Evolutionary conservation across 2,888 invertebrate genomes (phyloP).

Genomic region (Phyto melanocephala): DNA sequence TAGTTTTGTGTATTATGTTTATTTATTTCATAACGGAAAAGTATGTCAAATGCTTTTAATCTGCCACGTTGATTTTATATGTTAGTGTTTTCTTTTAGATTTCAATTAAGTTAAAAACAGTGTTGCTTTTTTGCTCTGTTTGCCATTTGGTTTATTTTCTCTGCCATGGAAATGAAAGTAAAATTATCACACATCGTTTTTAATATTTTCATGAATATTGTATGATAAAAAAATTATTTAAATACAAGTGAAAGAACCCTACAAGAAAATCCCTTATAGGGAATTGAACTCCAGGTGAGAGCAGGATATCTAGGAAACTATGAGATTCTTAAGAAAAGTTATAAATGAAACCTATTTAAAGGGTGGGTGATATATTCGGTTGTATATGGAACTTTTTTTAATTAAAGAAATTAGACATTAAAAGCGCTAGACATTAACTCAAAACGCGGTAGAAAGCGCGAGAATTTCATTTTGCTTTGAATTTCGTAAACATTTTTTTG

Average conservation of each 20-base stretch:
- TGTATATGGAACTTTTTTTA: too few relatives aligned
- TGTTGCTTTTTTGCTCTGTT: not conserved
- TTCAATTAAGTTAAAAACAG: conserved; percentile 62
- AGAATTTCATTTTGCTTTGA: too few relatives aligned
- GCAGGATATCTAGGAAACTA: conserved; percentile 76
- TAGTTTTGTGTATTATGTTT: conserved; percentile 7
- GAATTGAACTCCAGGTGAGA: conserved; percentile 84
- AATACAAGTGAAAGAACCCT: conserved; percentile 11
- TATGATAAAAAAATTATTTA: conserved; percentile 3
- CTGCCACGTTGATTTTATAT: conserved; percentile 38
- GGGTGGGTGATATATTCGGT: too few relatives aligned
- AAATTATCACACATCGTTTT: conserved; percentile 60
- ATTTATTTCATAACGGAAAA: conserved; percentile 50
- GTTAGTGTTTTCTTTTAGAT: conserved; percentile 55
- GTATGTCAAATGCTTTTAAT: conserved; percentile 64
- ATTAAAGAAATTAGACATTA: too few relatives aligned
- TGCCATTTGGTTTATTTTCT: not conserved
- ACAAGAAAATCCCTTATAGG: conserved; percentile 86
- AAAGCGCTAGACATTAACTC: too few relatives aligned
- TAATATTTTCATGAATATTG: not conserved
- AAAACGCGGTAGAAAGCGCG: too few relatives aligned
- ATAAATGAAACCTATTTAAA: too few relatives aligned
- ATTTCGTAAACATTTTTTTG: too few relatives aligned
- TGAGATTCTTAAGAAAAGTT: too few relatives aligned
- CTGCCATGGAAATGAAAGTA: conserved; percentile 59